Evolutionary conservation across 2,888 invertebrate species (phyloP).

Genomic region (Pyrrhosoma nymphula): DNA sequence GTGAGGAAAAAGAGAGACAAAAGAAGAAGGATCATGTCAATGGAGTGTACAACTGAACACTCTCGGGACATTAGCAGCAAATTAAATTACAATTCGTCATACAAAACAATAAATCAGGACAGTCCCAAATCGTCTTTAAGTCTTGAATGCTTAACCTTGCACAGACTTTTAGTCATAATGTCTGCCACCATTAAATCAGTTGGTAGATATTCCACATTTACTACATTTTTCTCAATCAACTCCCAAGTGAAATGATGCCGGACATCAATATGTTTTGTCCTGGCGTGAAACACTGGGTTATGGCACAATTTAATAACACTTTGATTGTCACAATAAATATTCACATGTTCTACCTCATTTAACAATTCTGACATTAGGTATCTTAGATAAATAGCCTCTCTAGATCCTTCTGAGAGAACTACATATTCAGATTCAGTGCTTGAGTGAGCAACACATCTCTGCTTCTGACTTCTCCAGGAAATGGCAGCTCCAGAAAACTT

Average conservation of each 20-base stretch:
- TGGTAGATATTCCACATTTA: conserved; percentile 68
- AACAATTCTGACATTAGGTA: neutral
- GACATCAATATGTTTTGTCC: conserved; percentile 72
- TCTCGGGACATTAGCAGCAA: neutral
- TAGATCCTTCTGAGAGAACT: no score
- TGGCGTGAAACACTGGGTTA: conserved; percentile 69
- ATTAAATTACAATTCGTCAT: neutral
- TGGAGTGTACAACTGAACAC: neutral
- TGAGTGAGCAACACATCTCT: no score
- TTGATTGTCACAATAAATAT: conserved; percentile 71
- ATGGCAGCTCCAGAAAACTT: no score
- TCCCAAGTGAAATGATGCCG: conserved; percentile 72
- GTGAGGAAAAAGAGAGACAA: neutral
- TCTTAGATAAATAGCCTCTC: no score
- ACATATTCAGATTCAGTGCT: no score
- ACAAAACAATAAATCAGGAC: no score
- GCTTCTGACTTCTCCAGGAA: no score
- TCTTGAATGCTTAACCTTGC: conserved; percentile 76
- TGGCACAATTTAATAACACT: no score
- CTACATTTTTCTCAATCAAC: conserved; percentile 69
- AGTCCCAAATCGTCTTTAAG: neutral
- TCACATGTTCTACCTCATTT: neutral
- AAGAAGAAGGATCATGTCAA: neutral
- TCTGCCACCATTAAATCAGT: conserved; percentile 72
- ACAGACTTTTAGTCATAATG: conserved; percentile 75